Evolutionary conservation across 2,797 vertebrate genomes (phyloP), one percentile per base, ranked within the genome.

Genomic region (Graptemys geographica): DNA sequence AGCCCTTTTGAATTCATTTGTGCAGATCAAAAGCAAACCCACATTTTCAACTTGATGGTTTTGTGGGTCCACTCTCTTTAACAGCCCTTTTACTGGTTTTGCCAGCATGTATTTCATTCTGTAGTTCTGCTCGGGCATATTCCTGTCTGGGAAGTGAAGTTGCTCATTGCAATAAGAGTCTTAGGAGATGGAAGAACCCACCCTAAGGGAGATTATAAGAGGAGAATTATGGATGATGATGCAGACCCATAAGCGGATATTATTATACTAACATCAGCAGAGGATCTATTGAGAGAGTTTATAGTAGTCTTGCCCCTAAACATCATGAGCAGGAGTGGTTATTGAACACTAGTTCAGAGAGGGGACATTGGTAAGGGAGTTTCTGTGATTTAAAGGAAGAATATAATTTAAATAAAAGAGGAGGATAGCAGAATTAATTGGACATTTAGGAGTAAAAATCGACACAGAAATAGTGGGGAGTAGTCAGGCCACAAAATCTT

Each of bases 91-190:
- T 72, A 91, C 57, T 86, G 56, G 19, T 1, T 78, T 57, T 88
- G 44, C 44, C 83, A 79, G 15, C 55, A 90, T 47, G 91, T 25
- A 28, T 12, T 55, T 83, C 86, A 87, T 93, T 96, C 33, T 96
- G 91, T 96, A 93, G 84, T 79, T 91, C 79, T 83, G 27, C 84
- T 92, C 84, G 78, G 89, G 92, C 90, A 74, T 76, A 92, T 56
- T 88, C 49, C 80, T 78, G 23, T 69, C 31, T 33, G 72, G 93
- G 62, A 90, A 92, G 53, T 89, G 74, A 94, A 74, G 37, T 44
- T 74, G 72, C 25, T 18, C 62, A 18, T 18, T n/a, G 62, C 33
- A 65, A n/a, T 65, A 65, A 65, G 16, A 65, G 33, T 33, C 57
- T 59, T 21, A 72, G 65, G 8, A 72, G 65, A 72, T 8, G n/a